Conservation (phyloP, 2,797 vertebrate species). For the Peromyscus eremicus region DNA sequence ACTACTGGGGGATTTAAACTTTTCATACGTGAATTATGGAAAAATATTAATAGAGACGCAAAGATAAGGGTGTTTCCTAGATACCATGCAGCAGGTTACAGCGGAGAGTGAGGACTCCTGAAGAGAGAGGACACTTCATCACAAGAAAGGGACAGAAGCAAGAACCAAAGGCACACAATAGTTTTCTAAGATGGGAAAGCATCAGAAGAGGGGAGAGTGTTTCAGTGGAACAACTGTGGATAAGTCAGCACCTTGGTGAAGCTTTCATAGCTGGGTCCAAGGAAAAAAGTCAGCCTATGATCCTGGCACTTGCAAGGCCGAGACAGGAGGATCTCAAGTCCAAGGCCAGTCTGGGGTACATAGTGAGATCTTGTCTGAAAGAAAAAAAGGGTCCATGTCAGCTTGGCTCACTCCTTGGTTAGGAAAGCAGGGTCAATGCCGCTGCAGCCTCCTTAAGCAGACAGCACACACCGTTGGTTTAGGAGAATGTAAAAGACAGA, state of each 20-base stretch:
- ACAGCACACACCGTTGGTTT: not conserved
- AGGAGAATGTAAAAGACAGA: not conserved
- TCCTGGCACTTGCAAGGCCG: not conserved
- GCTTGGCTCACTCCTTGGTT: not conserved
- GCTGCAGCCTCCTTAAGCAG: not conserved
- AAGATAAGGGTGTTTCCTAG: not conserved
- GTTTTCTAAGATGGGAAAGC: slow-evolving; percentile 3
- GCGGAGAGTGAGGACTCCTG: not conserved
- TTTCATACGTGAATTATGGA: not conserved
- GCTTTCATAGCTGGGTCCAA: not conserved
- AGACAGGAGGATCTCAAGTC: not conserved
- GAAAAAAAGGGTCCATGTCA: not conserved
- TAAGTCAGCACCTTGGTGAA: not conserved
- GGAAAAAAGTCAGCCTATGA: not conserved
- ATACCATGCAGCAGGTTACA: not conserved
- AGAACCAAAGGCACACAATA: not conserved
- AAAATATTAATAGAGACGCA: not conserved
- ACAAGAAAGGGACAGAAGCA: not conserved
- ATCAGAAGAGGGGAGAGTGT: not conserved
- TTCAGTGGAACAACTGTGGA: not conserved
- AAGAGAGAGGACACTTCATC: not conserved
- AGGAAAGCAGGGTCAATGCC: not conserved
- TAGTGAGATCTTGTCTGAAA: not conserved
- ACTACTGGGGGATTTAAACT: no score
- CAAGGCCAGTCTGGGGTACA: not conserved